phyloP scores from a whole-genome alignment of 2,113 vertebrate species.

The Coturnix japonica region DNA sequence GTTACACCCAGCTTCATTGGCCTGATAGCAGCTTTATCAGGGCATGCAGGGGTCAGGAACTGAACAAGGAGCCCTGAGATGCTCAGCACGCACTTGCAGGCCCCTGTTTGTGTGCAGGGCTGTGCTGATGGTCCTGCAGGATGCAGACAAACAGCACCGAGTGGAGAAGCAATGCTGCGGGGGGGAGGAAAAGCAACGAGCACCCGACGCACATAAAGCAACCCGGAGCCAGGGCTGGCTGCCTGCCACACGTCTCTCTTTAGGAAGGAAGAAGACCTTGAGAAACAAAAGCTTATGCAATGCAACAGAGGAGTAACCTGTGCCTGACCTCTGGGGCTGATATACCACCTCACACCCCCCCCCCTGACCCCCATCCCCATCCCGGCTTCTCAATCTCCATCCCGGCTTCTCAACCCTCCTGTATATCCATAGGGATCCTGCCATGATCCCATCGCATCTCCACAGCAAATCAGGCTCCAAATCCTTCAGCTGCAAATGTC shows the following conservation, averaged over 20 bases:
- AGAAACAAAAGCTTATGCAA: constrained; percentile 23
- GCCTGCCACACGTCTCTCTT: neutral
- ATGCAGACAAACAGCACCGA: neutral
- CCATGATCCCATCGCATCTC: neutral
- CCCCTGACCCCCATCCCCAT: too few species aligned
- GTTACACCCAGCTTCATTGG: fast-evolving
- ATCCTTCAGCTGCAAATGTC: neutral
- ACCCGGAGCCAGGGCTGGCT: neutral
- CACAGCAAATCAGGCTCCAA: neutral
- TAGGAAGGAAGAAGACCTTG: constrained; percentile 20
- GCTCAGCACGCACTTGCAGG: neutral
- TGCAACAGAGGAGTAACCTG: neutral
- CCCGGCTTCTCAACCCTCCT: neutral
- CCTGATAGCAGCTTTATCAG: neutral
- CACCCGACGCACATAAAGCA: neutral
- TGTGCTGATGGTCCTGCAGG: neutral
- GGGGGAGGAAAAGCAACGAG: neutral
- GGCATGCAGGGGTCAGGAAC: neutral
- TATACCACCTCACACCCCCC: neutral
- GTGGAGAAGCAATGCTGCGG: neutral
- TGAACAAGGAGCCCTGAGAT: neutral
- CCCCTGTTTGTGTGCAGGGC: neutral
- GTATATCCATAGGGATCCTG: neutral
- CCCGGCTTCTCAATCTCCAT: neutral
- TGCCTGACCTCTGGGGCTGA: neutral